phyloP scores from a whole-genome alignment of 37 sponge, comb jelly and placozoan species.

The Mnemiopsis leidyi region DNA sequence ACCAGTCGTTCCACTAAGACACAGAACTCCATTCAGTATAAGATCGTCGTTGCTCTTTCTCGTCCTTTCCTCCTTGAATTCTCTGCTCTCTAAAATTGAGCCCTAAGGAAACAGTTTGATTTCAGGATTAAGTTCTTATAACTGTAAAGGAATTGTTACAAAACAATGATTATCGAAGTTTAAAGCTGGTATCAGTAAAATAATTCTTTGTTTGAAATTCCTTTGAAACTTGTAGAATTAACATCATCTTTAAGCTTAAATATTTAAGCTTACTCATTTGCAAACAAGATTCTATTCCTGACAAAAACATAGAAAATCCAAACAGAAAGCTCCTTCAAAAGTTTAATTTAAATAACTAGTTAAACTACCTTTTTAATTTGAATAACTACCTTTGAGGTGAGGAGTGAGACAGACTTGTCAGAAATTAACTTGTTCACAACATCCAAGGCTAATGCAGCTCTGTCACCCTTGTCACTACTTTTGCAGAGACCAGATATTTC shows the following conservation, averaged over 20 bases:
- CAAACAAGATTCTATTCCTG: too few relatives aligned
- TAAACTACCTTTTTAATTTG: too few relatives aligned
- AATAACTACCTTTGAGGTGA: constrained; percentile 58
- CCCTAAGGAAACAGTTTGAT: too few relatives aligned
- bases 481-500: constrained; percentile 35
- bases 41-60: background rate
- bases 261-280: too few relatives aligned
- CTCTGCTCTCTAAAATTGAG: background rate
- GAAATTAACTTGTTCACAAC: background rate
- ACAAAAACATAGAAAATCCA: too few relatives aligned
- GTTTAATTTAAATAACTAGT: too few relatives aligned
- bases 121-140: too few relatives aligned
- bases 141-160: too few relatives aligned
- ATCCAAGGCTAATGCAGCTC: constrained; percentile 19
- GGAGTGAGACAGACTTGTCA: background rate
- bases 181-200: background rate
- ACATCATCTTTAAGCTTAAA: background rate
- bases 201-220: background rate
- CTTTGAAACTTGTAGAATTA: background rate
- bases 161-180: too few relatives aligned
- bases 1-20: constrained; percentile 49
- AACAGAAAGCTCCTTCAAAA: too few relatives aligned
- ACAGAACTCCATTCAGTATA: constrained; percentile 5
- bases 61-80: constrained; percentile 22
- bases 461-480: background rate